phyloP scores from a whole-genome alignment of 2,113 vertebrate species.

The Aleadryas rufinucha region DNA sequence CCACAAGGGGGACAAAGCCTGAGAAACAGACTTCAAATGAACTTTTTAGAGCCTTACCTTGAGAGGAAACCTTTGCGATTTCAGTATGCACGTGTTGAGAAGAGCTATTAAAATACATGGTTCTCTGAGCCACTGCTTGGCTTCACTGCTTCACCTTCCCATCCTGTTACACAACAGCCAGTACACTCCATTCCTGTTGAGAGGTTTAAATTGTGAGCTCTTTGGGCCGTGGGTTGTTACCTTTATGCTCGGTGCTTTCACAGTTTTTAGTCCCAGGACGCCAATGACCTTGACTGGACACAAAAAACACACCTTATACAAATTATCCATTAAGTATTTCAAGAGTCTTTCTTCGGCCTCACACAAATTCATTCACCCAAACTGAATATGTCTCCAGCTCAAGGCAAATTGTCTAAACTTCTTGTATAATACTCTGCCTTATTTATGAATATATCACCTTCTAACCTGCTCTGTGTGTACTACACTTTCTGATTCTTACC shows the following conservation, averaged over 20 bases:
- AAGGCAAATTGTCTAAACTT: background rate
- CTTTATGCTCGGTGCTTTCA: background rate
- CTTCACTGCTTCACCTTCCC: background rate
- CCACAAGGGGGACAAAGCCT: background rate
- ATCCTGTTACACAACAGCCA: background rate
- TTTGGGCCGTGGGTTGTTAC: background rate
- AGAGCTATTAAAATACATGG: background rate
- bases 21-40: background rate
- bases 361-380: background rate
- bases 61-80: background rate
- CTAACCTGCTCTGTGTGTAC: background rate
- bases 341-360: background rate
- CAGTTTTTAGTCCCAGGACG: background rate
- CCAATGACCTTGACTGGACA: background rate
- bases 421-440: background rate
- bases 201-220: background rate
- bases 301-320: background rate
- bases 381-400: background rate
- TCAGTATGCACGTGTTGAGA: fast-evolving
- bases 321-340: background rate
- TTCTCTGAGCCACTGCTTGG: background rate
- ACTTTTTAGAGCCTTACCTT: background rate
- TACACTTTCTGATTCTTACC: background rate
- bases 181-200: background rate
- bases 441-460: background rate